Percentiles rank a stretch among this genome's conserved stretches.
Conservation (phyloP, 2,888 invertebrate species). For the Strigamia crassipes region DNA sequence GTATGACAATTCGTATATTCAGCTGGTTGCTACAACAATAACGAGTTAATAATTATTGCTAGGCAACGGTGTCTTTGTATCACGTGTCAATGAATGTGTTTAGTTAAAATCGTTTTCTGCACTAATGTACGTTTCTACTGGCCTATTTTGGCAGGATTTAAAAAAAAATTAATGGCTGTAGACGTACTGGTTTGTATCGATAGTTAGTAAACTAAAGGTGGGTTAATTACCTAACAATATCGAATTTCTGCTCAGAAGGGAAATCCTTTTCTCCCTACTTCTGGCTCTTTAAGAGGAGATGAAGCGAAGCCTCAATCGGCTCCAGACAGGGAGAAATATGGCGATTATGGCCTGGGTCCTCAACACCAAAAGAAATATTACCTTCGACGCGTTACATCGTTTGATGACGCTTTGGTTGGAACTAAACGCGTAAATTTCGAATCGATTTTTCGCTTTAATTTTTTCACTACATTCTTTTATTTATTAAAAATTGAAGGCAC, state of each 20-base stretch:
- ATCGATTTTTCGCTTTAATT: not conserved
- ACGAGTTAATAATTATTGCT: not conserved
- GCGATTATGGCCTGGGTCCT: not conserved
- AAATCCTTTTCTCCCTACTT: not conserved
- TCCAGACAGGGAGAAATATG: not conserved
- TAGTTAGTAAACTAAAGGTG: not conserved
- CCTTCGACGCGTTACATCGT: not conserved
- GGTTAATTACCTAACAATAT: not conserved
- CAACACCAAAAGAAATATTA: slow-evolving; percentile 8
- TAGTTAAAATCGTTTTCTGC: not conserved
- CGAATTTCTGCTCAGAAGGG: not conserved
- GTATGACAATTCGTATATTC: not conserved
- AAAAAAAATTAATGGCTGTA: not conserved
- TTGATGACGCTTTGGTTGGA: not conserved
- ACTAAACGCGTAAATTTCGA: not conserved
- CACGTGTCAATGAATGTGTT: not conserved
- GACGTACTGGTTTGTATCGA: slow-evolving; percentile 7
- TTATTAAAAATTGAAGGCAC: not conserved
- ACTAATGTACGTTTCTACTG: slow-evolving; percentile 1
- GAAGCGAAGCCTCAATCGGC: not conserved
- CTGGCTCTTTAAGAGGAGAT: not conserved
- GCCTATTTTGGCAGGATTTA: not conserved
- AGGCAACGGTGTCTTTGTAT: not conserved
- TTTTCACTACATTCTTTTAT: not conserved
- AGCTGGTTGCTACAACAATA: not conserved